Base-by-base conservation (phyloP, 1,140 invertebrate species). In the Luehdorfia chinensis region DNA sequence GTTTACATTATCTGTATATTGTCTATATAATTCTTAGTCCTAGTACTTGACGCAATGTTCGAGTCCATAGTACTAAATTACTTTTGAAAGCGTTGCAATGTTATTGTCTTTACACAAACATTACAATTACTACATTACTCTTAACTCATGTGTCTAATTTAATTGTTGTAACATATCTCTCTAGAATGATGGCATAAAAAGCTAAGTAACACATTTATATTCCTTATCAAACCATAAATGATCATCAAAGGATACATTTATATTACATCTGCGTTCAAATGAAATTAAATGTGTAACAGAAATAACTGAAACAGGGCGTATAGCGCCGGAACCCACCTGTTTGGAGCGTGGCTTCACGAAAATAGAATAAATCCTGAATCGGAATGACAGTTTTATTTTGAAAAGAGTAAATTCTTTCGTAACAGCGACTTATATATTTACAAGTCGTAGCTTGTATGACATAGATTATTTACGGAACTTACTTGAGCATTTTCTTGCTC, bases 361-460 rank as follows among this genome's bases (percentile, higher is more conserved):
- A 71, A 78, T 72, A 75, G 69, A 67, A 73, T 60, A 74, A 67
- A 61, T 59, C 58, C 60, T 31, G 28, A 66, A 68, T 63, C 55
- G 50, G 57, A 63, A 55, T 74, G 75, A 77, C 75, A 78, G 64
- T 63, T 66, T 73, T 78, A 76, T 81, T 73, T 70, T 6, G 23
- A 30, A 27, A 7, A 41, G 8, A 16, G 25, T 28, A 27, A 15
- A n/a, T 30, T 43, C 25, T 11, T 30, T 28, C 14, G 6, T 13
- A 4, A n/a, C 8, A 12, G 23, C 6, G 19, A 3, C 19, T 21
- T 3, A 21, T 21, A 2, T 21, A 21, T 21, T 21, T 21, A 21
- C 19, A 3, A 6, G 6, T 21, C 19, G 19, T 21, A 2, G 19
- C 6, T 6, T 21, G 2, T 21, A 3, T 6, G 19, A n/a, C n/a